Conservation (phyloP, 2,797 vertebrate genomes). For the Microctenopoma steveboyesi region DNA sequence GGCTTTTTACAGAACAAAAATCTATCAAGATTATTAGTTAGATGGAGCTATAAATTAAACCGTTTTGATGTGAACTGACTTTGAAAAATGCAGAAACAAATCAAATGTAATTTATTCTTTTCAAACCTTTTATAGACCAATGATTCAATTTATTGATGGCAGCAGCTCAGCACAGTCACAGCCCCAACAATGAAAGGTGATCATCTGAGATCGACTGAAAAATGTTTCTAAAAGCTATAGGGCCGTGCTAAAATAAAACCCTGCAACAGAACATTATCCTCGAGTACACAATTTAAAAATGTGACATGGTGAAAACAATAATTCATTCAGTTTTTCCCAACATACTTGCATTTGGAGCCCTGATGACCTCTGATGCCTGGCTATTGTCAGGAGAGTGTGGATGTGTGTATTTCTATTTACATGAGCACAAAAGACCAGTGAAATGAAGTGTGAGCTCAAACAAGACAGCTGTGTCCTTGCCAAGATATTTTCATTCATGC, state of each 20-base stretch:
- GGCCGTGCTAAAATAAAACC: constrained; percentile 1
- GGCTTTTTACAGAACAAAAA: no score
- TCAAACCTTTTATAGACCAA: background rate
- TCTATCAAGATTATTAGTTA: no score
- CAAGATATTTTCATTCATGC: constrained; percentile 71
- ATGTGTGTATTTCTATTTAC: constrained; percentile 69
- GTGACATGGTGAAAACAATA: constrained; percentile 14
- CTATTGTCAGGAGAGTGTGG: constrained; percentile 66
- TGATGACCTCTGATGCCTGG: constrained; percentile 50
- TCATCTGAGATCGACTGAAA: background rate
- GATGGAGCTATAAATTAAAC: no score
- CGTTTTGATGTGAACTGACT: no score
- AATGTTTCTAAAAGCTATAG: background rate
- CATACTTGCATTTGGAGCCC: constrained; percentile 38
- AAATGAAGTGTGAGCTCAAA: constrained; percentile 71
- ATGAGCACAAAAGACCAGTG: constrained; percentile 71
- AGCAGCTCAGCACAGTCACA: background rate
- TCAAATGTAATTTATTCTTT: no score
- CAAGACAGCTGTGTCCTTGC: constrained; percentile 76
- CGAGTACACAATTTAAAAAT: background rate
- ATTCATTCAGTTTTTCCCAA: constrained; percentile 28
- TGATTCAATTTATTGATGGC: background rate
- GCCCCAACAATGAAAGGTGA: background rate
- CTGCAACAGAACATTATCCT: background rate
- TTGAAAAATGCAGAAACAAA: no score